Evolutionary conservation across 2,797 vertebrate species (phyloP).

Genomic region (Gouania willdenowi): DNA sequence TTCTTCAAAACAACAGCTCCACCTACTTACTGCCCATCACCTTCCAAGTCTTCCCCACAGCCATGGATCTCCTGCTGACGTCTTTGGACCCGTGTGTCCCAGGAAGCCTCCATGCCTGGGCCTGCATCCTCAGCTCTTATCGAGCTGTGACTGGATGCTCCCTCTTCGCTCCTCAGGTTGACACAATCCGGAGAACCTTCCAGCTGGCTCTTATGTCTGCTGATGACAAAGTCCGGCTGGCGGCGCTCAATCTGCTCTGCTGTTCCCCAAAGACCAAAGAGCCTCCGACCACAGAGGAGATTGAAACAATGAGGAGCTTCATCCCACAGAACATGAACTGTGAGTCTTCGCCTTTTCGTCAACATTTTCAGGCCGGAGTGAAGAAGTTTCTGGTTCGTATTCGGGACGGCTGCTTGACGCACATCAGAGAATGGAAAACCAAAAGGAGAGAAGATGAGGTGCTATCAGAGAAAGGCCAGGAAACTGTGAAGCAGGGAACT

Average conservation of each 20-base stretch:
- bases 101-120: conserved; percentile 80
- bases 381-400: conserved; percentile 80
- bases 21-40: conserved; percentile 79
- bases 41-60: conserved; percentile 74
- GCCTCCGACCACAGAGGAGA: conserved; percentile 62
- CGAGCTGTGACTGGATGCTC: conserved; percentile 53
- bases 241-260: conserved; percentile 79
- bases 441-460: conserved; percentile 15
- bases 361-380: conserved; percentile 80
- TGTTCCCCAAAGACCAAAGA: conserved; percentile 80
- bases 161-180: conserved; percentile 51
- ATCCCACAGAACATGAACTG: conserved; percentile 85
- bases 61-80: conserved; percentile 60
- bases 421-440: conserved; percentile 58
- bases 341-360: conserved; percentile 84
- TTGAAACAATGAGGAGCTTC: conserved; percentile 71
- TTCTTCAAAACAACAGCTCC: conserved; percentile 77
- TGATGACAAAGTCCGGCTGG: conserved; percentile 81
- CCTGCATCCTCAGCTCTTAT: conserved; percentile 74
- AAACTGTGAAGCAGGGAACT: conserved; percentile 66
- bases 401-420: conserved; percentile 81
- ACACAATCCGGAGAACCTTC: conserved; percentile 57
- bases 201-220: conserved; percentile 68
- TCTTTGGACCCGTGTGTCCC: conserved; percentile 45
- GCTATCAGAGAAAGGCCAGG: not conserved